Evolutionary conservation across 2,113 vertebrate genomes (phyloP).

Genomic region (Mormoops blainvillei): DNA sequence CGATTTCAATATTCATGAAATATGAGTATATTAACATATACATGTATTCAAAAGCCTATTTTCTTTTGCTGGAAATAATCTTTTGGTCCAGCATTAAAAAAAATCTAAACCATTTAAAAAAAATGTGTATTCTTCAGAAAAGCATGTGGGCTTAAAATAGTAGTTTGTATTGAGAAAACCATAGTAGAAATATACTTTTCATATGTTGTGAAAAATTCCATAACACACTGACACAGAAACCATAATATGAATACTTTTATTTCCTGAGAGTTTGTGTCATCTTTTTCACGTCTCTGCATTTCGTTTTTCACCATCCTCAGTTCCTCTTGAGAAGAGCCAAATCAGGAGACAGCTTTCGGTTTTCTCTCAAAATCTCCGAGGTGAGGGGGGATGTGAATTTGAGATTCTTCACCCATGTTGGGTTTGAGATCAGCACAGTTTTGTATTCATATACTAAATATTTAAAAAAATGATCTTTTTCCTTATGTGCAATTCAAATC

Average conservation of each 20-base stretch:
- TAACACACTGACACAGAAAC: not conserved
- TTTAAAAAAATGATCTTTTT: not conserved
- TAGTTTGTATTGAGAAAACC: not conserved
- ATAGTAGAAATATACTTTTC: not conserved
- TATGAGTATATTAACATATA: not conserved
- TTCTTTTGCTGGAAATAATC: not conserved
- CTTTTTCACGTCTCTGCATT: not conserved
- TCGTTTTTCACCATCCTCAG: not conserved
- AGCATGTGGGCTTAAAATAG: not conserved
- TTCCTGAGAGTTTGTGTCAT: not conserved
- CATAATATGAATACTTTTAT: not conserved
- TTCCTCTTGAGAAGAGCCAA: not conserved
- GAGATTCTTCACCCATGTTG: not conserved
- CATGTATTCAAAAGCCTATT: not conserved
- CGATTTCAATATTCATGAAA: not conserved
- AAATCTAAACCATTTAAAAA: not conserved
- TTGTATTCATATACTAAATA: constrained; percentile 5
- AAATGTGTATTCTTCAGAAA: not conserved
- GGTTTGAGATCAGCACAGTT: not conserved
- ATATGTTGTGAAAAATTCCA: constrained; percentile 20
- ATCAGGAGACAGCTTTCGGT: not conserved
- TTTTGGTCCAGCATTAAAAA: not conserved
- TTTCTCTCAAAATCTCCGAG: not conserved
- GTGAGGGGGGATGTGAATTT: not conserved
- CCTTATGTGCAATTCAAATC: not conserved